A percentile compares a stretch with the other conserved stretches of the same genome.
phyloP scores from a whole-genome alignment of 37 sponge, comb jelly and placozoan genomes.

The Lycopodina hypogea region DNA sequence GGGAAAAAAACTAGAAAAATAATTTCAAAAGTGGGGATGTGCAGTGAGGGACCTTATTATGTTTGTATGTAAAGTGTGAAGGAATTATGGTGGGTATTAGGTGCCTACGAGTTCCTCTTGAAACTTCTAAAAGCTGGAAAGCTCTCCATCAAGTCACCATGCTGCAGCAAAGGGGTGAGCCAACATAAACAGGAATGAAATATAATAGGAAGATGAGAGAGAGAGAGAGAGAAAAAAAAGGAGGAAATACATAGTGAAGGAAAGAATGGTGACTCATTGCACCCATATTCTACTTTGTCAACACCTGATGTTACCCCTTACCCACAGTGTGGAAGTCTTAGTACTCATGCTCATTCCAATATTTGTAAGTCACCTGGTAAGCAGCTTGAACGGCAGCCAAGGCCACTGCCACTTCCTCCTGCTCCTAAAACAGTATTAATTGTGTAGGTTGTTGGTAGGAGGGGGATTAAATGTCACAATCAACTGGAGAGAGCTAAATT shows the following conservation, averaged over 20 bases:
- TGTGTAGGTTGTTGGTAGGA: too few relatives aligned
- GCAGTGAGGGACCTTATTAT: too few relatives aligned
- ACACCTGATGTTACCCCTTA: too few relatives aligned
- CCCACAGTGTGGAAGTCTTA: neutral
- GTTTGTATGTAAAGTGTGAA: too few relatives aligned
- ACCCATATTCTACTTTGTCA: too few relatives aligned
- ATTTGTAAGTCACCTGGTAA: slow-evolving; percentile 30
- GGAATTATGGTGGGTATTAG: too few relatives aligned
- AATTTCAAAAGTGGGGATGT: too few relatives aligned
- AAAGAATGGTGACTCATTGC: too few relatives aligned
- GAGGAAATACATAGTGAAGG: too few relatives aligned
- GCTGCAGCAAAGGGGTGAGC: slow-evolving; percentile 19
- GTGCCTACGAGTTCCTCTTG: slow-evolving; percentile 59
- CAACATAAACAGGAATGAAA: too few relatives aligned
- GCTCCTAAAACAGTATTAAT: slow-evolving; percentile 41
- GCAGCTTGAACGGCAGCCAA: slow-evolving; percentile 49
- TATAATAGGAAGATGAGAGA: too few relatives aligned
- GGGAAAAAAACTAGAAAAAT: neutral
- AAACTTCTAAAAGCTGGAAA: slow-evolving; percentile 58
- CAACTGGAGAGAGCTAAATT: neutral
- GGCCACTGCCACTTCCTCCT: slow-evolving; percentile 49
- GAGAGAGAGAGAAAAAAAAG: neutral
- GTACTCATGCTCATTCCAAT: neutral
- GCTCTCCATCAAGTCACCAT: slow-evolving; percentile 32
- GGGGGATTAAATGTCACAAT: neutral